Conservation (phyloP, 2,888 invertebrate genomes). For the Ctena decussata region DNA sequence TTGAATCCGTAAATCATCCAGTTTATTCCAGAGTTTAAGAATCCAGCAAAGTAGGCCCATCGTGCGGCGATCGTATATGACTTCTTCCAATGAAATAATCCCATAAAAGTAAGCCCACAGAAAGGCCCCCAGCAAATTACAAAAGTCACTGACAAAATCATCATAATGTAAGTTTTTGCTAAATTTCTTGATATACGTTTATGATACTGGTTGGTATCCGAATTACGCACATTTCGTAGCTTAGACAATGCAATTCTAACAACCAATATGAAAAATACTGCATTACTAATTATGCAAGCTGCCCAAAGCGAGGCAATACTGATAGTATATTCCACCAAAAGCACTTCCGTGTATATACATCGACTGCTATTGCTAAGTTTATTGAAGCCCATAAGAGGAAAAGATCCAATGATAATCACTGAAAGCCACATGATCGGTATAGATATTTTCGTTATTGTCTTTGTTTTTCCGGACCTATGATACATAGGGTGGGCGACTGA, state of each 20-base stretch:
- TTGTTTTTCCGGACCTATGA: constrained; percentile 23
- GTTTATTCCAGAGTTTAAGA: constrained; percentile 45
- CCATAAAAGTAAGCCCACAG: constrained; percentile 37
- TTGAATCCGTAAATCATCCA: constrained; percentile 60
- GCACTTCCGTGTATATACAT: not conserved
- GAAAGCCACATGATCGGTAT: not conserved
- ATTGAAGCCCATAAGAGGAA: not conserved
- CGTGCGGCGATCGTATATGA: constrained; percentile 17
- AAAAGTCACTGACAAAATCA: constrained; percentile 47
- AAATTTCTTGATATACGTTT: not conserved
- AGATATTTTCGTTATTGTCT: not conserved
- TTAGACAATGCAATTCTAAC: not conserved
- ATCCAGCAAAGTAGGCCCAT: constrained; percentile 35
- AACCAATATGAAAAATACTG: not conserved
- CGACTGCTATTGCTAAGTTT: not conserved
- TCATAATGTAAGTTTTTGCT: constrained; percentile 50
- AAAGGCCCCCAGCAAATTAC: constrained; percentile 57
- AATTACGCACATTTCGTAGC: not conserved
- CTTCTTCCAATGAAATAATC: constrained; percentile 18
- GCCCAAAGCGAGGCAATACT: not conserved
- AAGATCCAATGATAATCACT: not conserved
- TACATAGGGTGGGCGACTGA: constrained; percentile 50
- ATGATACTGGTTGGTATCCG: no score
- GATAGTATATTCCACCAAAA: not conserved
- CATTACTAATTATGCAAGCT: not conserved